Conservation (phyloP, 2,113 vertebrate species). For the Pogona vitticeps region DNA sequence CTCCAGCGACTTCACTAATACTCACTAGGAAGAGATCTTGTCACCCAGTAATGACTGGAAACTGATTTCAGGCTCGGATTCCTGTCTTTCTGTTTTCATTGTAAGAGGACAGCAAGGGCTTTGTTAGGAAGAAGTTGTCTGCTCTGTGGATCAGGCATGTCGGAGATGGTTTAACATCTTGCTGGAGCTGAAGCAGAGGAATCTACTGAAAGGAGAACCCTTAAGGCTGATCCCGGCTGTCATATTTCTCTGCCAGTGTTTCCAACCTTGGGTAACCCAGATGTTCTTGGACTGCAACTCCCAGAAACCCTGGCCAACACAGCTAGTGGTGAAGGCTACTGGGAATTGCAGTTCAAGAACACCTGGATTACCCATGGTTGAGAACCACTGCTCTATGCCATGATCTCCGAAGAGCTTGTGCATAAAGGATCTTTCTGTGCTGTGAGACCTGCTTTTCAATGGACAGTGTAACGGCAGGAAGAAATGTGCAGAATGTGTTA, state of each 20-base stretch:
- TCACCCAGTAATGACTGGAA: neutral
- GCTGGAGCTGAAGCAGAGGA: neutral
- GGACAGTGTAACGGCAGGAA: neutral
- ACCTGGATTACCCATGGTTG: too few species aligned
- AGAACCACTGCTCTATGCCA: too few species aligned
- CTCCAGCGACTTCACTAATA: neutral
- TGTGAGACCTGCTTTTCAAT: neutral
- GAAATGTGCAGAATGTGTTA: neutral
- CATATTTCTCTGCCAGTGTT: neutral
- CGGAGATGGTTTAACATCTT: neutral
- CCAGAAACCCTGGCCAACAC: too few species aligned
- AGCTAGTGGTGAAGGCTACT: too few species aligned
- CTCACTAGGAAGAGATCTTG: neutral
- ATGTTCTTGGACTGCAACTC: too few species aligned
- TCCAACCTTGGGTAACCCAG: too few species aligned
- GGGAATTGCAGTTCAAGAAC: too few species aligned
- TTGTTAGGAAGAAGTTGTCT: neutral
- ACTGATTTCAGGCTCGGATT: neutral
- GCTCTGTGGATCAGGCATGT: neutral
- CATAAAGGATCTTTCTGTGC: neutral
- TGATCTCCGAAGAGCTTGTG: neutral
- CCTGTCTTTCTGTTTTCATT: neutral
- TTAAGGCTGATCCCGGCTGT: neutral
- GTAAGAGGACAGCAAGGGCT: neutral
- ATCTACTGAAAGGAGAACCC: neutral